Evolutionary conservation across 2,888 invertebrate genomes (phyloP).

Genomic region (Formica aserva): DNA sequence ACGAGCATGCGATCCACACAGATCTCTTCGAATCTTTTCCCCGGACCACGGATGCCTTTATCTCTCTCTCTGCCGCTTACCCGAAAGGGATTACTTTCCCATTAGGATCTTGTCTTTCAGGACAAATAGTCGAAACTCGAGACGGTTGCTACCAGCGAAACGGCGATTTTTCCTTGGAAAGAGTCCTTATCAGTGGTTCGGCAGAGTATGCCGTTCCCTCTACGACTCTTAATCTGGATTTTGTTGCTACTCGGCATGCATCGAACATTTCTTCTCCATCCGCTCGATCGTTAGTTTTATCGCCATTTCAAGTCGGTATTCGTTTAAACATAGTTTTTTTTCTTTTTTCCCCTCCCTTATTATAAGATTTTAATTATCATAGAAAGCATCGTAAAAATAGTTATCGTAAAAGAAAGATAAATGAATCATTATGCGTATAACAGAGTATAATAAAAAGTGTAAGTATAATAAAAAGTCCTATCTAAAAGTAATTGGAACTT

Average conservation of each 20-base stretch:
- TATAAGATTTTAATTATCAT: background rate
- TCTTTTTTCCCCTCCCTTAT: background rate
- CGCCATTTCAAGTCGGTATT: background rate
- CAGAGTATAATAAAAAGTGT: background rate
- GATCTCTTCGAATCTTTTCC: conserved; percentile 67
- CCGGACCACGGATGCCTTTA: conserved; percentile 50
- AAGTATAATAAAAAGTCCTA: background rate
- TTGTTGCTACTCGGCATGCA: conserved; percentile 16
- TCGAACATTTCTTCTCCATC: background rate
- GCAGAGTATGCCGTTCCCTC: conserved; percentile 11
- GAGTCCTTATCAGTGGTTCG: conserved; percentile 64
- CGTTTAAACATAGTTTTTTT: background rate
- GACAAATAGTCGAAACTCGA: conserved; percentile 79
- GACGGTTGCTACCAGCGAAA: conserved; percentile 57
- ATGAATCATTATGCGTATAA: background rate
- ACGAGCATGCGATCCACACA: conserved; percentile 63
- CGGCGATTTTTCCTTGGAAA: conserved; percentile 57
- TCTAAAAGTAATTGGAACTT: background rate
- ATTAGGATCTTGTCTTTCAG: conserved; percentile 80
- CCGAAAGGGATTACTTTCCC: conserved; percentile 82
- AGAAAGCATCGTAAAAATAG: background rate
- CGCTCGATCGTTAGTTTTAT: background rate
- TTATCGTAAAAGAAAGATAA: background rate
- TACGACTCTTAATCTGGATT: conserved; percentile 17
- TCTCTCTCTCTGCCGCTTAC: conserved; percentile 69